These are phyloP conservation scores for Deilephila elpenor DNA, from an alignment of 2,888 invertebrate genomes.

Conservation along the genomic window DNA sequence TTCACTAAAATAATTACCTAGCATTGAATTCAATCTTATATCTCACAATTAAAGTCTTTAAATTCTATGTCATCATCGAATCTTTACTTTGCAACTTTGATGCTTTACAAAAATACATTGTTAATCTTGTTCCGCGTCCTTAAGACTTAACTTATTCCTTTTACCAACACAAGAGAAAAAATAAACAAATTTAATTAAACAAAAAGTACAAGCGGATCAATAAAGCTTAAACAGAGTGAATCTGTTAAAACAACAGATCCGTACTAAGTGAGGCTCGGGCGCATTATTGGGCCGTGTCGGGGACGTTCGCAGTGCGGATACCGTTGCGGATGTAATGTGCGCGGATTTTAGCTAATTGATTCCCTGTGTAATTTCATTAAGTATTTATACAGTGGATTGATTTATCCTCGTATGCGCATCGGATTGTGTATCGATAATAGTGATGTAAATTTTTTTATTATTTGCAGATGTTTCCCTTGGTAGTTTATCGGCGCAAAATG, in stretches of 20 bases:
- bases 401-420: neutral
- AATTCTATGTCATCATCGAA: no score
- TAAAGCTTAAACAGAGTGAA: conserved; percentile 25
- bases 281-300: conserved; percentile 1
- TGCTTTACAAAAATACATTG: no score
- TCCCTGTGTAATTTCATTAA: neutral
- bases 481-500: neutral
- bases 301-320: conserved; percentile 21
- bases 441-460: neutral
- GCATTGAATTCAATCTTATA: no score
- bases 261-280: conserved; percentile 3
- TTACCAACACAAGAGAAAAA: neutral
- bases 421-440: conserved; percentile 1
- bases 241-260: conserved; percentile 22
- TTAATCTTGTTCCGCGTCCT: no score
- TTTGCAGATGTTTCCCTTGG: neutral
- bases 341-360: conserved; percentile 15
- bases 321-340: neutral
- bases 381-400: neutral
- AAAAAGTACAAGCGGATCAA: conserved; percentile 18
- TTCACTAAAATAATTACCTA: no score
- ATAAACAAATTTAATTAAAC: conserved; percentile 5
- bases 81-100: no score
- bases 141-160: no score
- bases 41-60: no score